Percentiles rank a stretch among this genome's conserved stretches.
phyloP scores from a whole-genome alignment of 2,888 invertebrate species.

The Thecocarcelia acutangulata region DNA sequence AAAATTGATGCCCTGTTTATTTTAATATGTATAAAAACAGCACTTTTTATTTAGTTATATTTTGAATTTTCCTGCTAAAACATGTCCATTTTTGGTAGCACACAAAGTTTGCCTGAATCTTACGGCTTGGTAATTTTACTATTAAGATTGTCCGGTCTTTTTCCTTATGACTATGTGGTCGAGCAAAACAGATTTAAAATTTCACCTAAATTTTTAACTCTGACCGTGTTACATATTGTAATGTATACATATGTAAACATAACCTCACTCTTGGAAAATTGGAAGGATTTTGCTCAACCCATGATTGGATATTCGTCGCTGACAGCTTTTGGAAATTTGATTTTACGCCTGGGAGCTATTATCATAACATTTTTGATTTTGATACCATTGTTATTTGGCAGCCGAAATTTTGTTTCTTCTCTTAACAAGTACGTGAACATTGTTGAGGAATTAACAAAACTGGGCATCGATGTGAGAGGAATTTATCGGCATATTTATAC shows the following conservation, averaged over 20 bases:
- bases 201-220: slow-evolving; percentile 59
- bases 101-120: slow-evolving; percentile 62
- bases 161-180: slow-evolving; percentile 67
- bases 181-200: slow-evolving; percentile 61
- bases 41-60: slow-evolving; percentile 24
- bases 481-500: slow-evolving; percentile 64
- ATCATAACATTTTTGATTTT: slow-evolving; percentile 68
- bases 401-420: slow-evolving; percentile 21
- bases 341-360: slow-evolving; percentile 69
- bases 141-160: slow-evolving; percentile 70
- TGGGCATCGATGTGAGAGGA: slow-evolving; percentile 66
- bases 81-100: slow-evolving; percentile 56
- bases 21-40: not conserved
- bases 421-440: slow-evolving; percentile 69
- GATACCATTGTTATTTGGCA: slow-evolving; percentile 64
- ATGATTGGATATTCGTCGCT: slow-evolving; percentile 70
- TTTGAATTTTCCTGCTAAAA: slow-evolving; percentile 1
- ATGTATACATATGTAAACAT: slow-evolving; percentile 72
- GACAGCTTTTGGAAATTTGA: slow-evolving; percentile 69
- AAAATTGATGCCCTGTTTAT: not conserved
- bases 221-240: slow-evolving; percentile 67
- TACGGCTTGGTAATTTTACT: slow-evolving; percentile 60
- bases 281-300: slow-evolving; percentile 71
- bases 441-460: slow-evolving; percentile 48
- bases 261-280: slow-evolving; percentile 64